phyloP scores from a whole-genome alignment of 1,140 invertebrate genomes.

The Adoxophyes honmai region DNA sequence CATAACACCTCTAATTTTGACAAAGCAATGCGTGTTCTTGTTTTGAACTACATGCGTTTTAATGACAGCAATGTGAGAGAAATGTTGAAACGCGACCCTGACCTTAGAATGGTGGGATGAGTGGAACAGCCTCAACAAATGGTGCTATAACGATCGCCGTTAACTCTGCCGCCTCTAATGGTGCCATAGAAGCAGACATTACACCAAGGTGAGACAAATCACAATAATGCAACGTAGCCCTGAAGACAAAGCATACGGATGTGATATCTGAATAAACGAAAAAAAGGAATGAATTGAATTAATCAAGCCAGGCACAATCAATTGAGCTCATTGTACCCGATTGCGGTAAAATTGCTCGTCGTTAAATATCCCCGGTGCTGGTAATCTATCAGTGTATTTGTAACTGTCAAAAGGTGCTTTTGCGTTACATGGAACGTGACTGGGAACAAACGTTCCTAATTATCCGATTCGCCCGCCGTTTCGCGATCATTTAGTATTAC shows the following conservation, averaged over 20 bases:
- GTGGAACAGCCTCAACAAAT: slow-evolving; percentile 40
- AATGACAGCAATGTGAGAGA: slow-evolving; percentile 4
- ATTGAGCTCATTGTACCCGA: slow-evolving; percentile 18
- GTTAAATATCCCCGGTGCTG: slow-evolving; percentile 10
- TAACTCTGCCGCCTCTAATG: slow-evolving; percentile 26
- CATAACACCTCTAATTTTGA: slow-evolving; percentile 25
- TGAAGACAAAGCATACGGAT: slow-evolving; percentile 33
- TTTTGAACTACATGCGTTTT: neutral
- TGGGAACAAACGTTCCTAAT: slow-evolving; percentile 40
- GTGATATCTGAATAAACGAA: slow-evolving; percentile 12
- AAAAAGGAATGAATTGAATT: slow-evolving; percentile 24
- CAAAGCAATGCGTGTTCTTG: slow-evolving; percentile 12
- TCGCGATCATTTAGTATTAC: slow-evolving; percentile 35
- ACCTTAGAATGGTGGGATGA: slow-evolving; percentile 34
- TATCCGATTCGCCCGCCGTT: slow-evolving; percentile 35
- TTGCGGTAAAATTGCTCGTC: slow-evolving; percentile 9
- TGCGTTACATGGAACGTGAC: slow-evolving; percentile 37
- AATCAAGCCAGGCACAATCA: slow-evolving; percentile 7
- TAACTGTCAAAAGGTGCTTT: slow-evolving; percentile 25
- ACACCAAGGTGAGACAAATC: slow-evolving; percentile 45
- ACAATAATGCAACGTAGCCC: slow-evolving; percentile 27
- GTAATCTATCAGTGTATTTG: slow-evolving; percentile 22
- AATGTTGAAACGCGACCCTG: slow-evolving; percentile 32
- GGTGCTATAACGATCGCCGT: slow-evolving; percentile 39
- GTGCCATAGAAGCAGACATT: slow-evolving; percentile 38